Evolutionary conservation across 2,888 invertebrate species (phyloP), one percentile per base, ranked within the genome.

Genomic region (Eurytoma californica): DNA sequence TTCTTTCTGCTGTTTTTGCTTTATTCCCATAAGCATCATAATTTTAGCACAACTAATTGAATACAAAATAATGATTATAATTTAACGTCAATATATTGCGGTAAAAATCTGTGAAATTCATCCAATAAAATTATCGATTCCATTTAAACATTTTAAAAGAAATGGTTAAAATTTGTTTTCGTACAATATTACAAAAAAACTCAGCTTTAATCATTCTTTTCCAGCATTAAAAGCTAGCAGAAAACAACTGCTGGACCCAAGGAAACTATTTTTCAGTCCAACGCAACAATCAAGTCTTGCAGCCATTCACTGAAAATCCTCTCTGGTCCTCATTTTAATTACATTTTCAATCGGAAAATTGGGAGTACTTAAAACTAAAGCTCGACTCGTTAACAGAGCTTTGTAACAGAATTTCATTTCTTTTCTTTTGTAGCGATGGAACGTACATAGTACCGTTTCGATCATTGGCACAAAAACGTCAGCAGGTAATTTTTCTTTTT

Each of bases 381-480:
- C 63, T 65, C 24, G 18, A 39, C n/a, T 70, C 60, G n/a, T 28
- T n/a, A 14, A 14, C 7, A 72, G 39, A 39, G 39, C 39, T 39
- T 61, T 16, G 63, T 13, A 53, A 69, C 53, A 7, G 39, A 39
- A 39, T 39, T 39, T 9, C 49, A 49, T 13, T 72, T 53, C 28
- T 63, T 14, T n/a, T 16, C 20, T 73, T 16, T 73, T 39, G 39
- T 5, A n/a, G 65, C 12, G 61, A 18, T 51, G 39, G 39, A 70
- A 57, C 49, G 61, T 66, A 57, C 20, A 68, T 57, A 77, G 70
- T 77, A 72, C 70, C 66, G 70, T 72, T 72, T 72, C 58, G 12
- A 70, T 70, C 55, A 24, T 77, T 77, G 77, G 77, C 77, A 77
- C 77, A 58, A 53, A 72, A 72, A 72, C 55, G 57, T 70, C 63